These are phyloP conservation scores for Lutra lutra DNA, from an alignment of 2,797 vertebrate genomes.

Conservation along the genomic window DNA sequence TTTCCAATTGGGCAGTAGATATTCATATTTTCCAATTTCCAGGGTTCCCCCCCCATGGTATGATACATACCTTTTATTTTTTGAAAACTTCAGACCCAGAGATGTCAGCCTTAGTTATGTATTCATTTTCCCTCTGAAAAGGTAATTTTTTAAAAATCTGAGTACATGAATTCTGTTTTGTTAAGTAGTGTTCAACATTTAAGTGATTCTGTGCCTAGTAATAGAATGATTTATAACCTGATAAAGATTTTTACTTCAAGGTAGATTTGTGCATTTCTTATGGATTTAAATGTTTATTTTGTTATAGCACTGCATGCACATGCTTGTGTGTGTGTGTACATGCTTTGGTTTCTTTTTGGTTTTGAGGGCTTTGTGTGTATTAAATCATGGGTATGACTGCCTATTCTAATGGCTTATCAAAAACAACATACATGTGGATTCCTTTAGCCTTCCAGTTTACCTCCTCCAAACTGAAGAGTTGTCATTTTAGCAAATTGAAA, in stretches of 20 bases:
- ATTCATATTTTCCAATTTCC: neutral
- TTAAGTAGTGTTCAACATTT: neutral
- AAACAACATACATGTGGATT: neutral
- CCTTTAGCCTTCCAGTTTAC: slow-evolving; percentile 22
- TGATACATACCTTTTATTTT: neutral
- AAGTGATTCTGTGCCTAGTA: neutral
- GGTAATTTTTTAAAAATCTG: neutral
- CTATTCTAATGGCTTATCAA: neutral
- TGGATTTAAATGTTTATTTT: neutral
- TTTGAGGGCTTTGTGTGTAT: neutral
- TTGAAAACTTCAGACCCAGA: neutral
- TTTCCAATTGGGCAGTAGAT: neutral
- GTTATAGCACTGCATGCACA: neutral
- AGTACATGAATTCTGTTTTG: slow-evolving; percentile 12
- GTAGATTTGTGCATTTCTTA: slow-evolving; percentile 2
- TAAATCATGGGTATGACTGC: neutral
- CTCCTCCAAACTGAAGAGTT: neutral
- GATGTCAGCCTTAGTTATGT: neutral
- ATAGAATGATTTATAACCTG: slow-evolving; percentile 3
- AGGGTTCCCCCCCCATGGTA: too few relatives aligned
- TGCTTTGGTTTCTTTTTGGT: neutral
- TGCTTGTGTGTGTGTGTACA: neutral
- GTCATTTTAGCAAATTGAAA: slow-evolving; percentile 47
- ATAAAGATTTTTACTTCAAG: slow-evolving; percentile 47
- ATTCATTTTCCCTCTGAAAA: slow-evolving; percentile 33